phyloP scores from a whole-genome alignment of 2,888 invertebrate genomes.

The Sarcophaga subvicina region DNA sequence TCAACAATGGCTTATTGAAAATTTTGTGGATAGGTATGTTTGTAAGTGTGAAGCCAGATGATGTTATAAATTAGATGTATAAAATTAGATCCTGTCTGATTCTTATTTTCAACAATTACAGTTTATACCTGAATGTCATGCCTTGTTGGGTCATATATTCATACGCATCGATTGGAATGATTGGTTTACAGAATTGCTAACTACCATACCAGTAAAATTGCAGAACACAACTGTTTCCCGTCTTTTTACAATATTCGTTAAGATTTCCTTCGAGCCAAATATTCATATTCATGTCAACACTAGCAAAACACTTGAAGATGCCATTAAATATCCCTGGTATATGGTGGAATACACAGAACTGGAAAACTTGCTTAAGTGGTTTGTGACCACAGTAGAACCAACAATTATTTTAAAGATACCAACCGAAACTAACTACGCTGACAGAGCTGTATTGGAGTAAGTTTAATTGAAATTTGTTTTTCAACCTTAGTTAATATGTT shows the following conservation, averaged over 20 bases:
- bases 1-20: no score
- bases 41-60: no score
- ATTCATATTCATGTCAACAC: constrained; percentile 84
- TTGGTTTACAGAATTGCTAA: constrained; percentile 83
- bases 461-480: constrained; percentile 55
- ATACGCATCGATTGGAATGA: constrained; percentile 86
- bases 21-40: no score
- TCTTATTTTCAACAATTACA: constrained; percentile 75
- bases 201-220: constrained; percentile 81
- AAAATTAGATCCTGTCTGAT: no score
- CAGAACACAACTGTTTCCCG: constrained; percentile 84
- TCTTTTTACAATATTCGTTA: constrained; percentile 87
- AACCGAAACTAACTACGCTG: constrained; percentile 83
- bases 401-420: constrained; percentile 85
- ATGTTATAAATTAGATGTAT: no score
- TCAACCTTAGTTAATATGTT: background rate
- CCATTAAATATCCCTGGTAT: constrained; percentile 86
- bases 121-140: constrained; percentile 87
- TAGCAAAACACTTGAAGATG: constrained; percentile 83
- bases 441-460: constrained; percentile 85
- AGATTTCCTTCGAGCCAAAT: constrained; percentile 88
- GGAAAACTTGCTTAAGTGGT: constrained; percentile 88
- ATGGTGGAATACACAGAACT: constrained; percentile 85
- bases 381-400: constrained; percentile 88
- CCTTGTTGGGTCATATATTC: constrained; percentile 88